These are phyloP conservation scores for Diarsia mendica DNA, from an alignment of 2,888 invertebrate species.

Conservation along the genomic window DNA sequence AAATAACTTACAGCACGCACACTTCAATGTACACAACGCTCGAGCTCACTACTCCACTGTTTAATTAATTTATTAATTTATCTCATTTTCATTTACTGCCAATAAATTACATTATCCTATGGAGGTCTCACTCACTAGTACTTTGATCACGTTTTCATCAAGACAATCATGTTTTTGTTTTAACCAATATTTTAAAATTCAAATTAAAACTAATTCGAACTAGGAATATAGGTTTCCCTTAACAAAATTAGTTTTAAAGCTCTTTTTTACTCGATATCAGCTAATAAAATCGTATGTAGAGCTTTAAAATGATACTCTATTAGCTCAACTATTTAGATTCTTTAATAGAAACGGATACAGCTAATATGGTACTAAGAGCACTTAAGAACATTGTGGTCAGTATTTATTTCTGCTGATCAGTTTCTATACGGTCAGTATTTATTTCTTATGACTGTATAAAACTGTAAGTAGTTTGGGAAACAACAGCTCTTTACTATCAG, in stretches of 20 bases:
- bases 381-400: constrained; percentile 5
- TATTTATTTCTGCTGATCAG: constrained; percentile 55
- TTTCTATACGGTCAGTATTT: constrained; percentile 36
- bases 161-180: background rate
- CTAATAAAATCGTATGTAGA: background rate
- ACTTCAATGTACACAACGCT: constrained; percentile 73
- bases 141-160: constrained; percentile 11
- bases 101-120: constrained; percentile 33
- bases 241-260: background rate
- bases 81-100: constrained; percentile 43
- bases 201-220: background rate
- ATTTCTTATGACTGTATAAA: constrained; percentile 66
- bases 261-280: background rate
- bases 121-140: constrained; percentile 13
- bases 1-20: constrained; percentile 84
- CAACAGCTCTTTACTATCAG: constrained; percentile 81
- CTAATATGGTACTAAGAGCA: background rate
- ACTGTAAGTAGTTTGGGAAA: constrained; percentile 80
- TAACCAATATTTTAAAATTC: background rate
- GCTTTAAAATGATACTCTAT: constrained; percentile 3
- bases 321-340: background rate
- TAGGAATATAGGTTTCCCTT: background rate
- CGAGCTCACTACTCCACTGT: constrained; percentile 67
- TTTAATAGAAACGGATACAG: background rate
- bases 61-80: constrained; percentile 58